These are phyloP conservation scores for Anguilla obscura DNA, from an alignment of 2,797 vertebrate genomes.

Conservation along the genomic window DNA sequence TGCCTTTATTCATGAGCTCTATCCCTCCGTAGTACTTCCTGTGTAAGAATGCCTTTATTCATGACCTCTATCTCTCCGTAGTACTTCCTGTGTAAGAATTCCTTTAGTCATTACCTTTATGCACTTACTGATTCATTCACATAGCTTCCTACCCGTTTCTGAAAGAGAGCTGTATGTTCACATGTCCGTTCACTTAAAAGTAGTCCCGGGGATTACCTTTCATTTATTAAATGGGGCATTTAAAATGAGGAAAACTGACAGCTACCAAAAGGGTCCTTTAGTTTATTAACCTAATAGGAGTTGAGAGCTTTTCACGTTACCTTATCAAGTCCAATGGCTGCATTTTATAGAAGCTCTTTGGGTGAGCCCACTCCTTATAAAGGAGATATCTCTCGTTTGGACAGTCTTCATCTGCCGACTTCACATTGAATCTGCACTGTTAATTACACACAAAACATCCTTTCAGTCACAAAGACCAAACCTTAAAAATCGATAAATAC, in stretches of 20 bases:
- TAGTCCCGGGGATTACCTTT: background rate
- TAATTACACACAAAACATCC: constrained; percentile 26
- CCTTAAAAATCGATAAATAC: too few relatives aligned
- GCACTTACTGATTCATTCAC: background rate
- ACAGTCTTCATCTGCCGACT: constrained; percentile 70
- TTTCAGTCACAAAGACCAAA: too few relatives aligned
- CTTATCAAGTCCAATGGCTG: constrained; percentile 90
- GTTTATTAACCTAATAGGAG: background rate
- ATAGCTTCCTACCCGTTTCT: background rate
- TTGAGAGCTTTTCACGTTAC: constrained; percentile 57
- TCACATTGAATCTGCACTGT: constrained; percentile 79
- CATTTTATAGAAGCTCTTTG: constrained; percentile 88
- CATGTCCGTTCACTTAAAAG: background rate
- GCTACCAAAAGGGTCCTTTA: background rate
- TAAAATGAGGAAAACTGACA: background rate
- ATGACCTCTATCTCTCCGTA: too few relatives aligned
- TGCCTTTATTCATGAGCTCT: too few relatives aligned
- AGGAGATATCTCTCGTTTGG: constrained; percentile 84
- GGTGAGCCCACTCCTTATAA: constrained; percentile 88
- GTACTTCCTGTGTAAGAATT: too few relatives aligned
- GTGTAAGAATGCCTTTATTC: too few relatives aligned
- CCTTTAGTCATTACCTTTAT: background rate
- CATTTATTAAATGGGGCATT: background rate
- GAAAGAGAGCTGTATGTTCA: background rate
- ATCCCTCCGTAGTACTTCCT: too few relatives aligned